Conservation (phyloP, 1,140 invertebrate genomes). For the Rhopalosiphum maidis region DNA sequence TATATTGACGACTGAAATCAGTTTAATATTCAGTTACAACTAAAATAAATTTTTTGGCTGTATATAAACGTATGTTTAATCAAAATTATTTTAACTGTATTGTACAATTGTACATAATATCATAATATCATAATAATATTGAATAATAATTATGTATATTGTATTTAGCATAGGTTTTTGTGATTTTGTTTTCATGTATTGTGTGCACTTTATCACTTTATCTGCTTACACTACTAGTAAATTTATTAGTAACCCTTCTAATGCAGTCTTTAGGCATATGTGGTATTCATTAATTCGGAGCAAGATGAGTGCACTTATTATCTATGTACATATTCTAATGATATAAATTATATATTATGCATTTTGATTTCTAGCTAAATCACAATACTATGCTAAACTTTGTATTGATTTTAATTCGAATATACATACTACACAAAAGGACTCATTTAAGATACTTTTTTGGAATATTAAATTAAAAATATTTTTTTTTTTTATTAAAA, state of each 20-base stretch:
- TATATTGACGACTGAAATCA: neutral
- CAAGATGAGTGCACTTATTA: constrained; percentile 1
- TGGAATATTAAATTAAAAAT: too few species aligned
- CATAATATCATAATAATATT: neutral
- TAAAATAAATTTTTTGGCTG: neutral
- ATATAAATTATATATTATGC: constrained; percentile 10
- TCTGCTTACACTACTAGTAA: neutral
- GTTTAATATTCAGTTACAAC: neutral
- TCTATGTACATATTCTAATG: constrained; percentile 1
- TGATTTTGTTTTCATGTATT: neutral
- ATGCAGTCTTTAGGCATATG: neutral
- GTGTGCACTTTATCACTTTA: neutral
- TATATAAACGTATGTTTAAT: neutral
- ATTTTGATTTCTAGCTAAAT: neutral
- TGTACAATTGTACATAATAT: neutral
- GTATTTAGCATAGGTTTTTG: neutral
- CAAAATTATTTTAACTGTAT: neutral
- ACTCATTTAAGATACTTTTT: too few species aligned
- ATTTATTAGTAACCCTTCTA: neutral
- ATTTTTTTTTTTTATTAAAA: too few species aligned
- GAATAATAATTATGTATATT: neutral
- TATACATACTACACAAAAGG: neutral
- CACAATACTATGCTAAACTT: neutral
- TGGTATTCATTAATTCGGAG: neutral
- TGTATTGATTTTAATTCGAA: neutral